These are phyloP conservation scores for Lophotriccus pileatus DNA, from an alignment of 2,797 vertebrate species.

Conservation along the genomic window DNA sequence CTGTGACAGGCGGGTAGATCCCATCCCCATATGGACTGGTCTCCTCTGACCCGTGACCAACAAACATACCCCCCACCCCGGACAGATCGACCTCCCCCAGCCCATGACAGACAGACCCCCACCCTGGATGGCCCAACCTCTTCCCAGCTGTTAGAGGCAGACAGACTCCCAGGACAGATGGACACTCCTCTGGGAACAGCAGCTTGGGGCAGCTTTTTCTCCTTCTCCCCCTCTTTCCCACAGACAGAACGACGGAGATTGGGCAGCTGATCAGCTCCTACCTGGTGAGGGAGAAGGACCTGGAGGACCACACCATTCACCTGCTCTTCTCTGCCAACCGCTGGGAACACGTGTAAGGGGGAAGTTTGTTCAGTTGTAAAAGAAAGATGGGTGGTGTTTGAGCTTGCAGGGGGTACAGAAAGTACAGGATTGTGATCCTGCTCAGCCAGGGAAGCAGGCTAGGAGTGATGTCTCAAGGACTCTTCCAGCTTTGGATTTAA, in stretches of 20 bases:
- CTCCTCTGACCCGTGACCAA: background rate
- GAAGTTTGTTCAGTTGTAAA: background rate
- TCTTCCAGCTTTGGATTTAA: background rate
- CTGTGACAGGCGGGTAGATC: background rate
- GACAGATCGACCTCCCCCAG: background rate
- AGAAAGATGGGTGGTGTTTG: accelerated
- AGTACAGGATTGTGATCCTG: background rate
- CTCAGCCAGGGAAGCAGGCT: background rate
- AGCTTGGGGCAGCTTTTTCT: background rate
- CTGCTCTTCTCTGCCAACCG: constrained; percentile 96
- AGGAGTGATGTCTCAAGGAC: background rate
- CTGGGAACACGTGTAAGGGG: constrained; percentile 92
- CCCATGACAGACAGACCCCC: accelerated
- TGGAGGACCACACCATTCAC: constrained; percentile 93
- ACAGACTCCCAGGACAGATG: accelerated
- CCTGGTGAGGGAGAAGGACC: constrained; percentile 83
- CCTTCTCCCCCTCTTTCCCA: background rate
- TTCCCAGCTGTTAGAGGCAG: accelerated
- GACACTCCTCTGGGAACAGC: background rate
- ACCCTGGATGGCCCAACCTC: no score
- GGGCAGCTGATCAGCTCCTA: constrained; percentile 89
- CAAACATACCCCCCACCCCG: background rate
- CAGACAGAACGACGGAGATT: constrained; percentile 90
- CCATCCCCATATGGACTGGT: accelerated
- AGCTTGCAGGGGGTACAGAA: background rate